Base-by-base conservation (phyloP, 1,140 invertebrate genomes). In the Trinorchestia longiramus region DNA sequence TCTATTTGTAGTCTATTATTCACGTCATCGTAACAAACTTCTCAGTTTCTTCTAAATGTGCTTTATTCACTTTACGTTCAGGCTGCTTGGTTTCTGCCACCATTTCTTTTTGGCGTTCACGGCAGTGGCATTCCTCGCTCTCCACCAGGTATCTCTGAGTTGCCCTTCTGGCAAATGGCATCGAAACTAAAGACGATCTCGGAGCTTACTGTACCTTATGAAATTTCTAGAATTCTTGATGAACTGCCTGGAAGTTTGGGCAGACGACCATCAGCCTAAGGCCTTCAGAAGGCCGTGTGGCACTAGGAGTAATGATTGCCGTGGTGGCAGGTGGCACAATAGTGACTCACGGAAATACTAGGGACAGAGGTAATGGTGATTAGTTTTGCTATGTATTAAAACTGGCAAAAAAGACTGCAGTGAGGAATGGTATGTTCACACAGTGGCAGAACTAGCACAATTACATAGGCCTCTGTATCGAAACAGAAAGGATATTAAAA, bases 161-260 rank as follows among this genome's bases (percentile, higher is more conserved):
- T 90, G 88, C 88, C 88, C 43, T 90, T 90, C n/a, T 43, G 88
- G 88, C 88, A 90, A 94, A 94, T 94, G 92, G 92, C 92, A 94
- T 94, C 92, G 92, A 44, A 94, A 94, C 92, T 94, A 42, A 45
- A 94, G 92, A 43, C 43, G 92, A 94, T 94, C 44, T 47, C 43
- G 44, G 40, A 43, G 92, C 44, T 47, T 47, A 47, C 41, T 94
- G 40, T 94, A 94, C 92, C 92, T 94, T 94, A 94, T 94, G 92
- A 94, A 94, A 94, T 94, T 94, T 45, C 92, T 45, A 45, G 92
- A 42, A 94, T 94, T 94, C 92, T 94, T 94, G 92, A 94, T 94
- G 92, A 45, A 94, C 92, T 94, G 92, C 88, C 88, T 42, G 43
- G 88, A 90, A 90, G 41, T 90, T 90, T 90, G 88, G 88, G 43